These are phyloP conservation scores for Dyspetes luteomarginatus DNA, from an alignment of 2,888 invertebrate genomes.

Conservation along the genomic window DNA sequence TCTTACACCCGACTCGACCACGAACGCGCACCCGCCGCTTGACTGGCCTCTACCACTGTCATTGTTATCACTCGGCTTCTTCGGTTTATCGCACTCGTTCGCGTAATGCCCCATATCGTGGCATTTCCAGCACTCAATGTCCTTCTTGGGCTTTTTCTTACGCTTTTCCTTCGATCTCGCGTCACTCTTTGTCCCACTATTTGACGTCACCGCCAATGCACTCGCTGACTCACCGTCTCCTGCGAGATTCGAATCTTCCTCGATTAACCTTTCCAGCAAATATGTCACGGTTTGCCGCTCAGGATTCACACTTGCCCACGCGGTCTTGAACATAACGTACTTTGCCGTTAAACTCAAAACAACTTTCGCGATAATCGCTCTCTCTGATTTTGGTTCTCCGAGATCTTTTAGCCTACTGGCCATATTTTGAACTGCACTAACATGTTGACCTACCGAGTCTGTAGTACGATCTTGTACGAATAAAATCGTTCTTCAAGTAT, in stretches of 20 bases:
- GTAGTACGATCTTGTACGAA: slow-evolving; percentile 49
- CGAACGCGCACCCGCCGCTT: slow-evolving; percentile 25
- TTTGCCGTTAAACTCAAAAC: slow-evolving; percentile 41
- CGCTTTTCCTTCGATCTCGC: not conserved
- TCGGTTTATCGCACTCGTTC: slow-evolving; percentile 21
- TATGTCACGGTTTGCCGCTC: slow-evolving; percentile 35
- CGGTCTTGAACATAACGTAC: slow-evolving; percentile 39
- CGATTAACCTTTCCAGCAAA: slow-evolving; percentile 47
- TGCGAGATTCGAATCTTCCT: slow-evolving; percentile 49
- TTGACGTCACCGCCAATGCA: slow-evolving; percentile 38
- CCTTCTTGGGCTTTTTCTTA: slow-evolving; percentile 30
- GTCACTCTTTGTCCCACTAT: no score
- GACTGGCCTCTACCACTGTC: not conserved
- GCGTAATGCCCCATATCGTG: slow-evolving; percentile 47
- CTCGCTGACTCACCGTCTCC: slow-evolving; percentile 40
- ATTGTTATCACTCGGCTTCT: not conserved
- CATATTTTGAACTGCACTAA: slow-evolving; percentile 70
- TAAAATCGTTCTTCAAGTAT: slow-evolving; percentile 28
- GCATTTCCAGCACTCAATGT: slow-evolving; percentile 40
- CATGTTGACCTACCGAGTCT: slow-evolving; percentile 70
- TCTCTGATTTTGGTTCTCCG: slow-evolving; percentile 35
- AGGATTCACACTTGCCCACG: slow-evolving; percentile 41
- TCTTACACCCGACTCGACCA: not conserved
- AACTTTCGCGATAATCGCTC: slow-evolving; percentile 54
- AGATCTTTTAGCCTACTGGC: slow-evolving; percentile 58